Percentiles rank a stretch among this genome's conserved stretches.
Evolutionary conservation across 2,888 invertebrate species (phyloP).

Genomic region (Conchocele bisecta): DNA sequence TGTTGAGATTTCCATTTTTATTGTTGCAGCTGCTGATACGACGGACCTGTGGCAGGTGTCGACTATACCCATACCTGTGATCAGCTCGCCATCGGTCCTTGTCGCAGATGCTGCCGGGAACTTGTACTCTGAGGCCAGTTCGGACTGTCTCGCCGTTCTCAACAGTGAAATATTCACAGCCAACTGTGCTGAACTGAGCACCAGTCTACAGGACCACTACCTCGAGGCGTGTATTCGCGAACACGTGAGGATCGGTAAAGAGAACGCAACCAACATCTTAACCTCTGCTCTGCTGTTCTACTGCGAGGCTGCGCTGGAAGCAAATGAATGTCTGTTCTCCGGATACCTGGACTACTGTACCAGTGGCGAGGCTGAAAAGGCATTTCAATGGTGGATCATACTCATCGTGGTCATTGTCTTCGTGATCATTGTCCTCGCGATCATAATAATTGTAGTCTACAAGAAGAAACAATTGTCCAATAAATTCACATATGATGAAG

Average conservation of each 20-base stretch:
- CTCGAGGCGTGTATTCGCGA: slow-evolving; percentile 67
- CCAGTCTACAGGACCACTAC: slow-evolving; percentile 55
- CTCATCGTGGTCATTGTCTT: slow-evolving; percentile 16
- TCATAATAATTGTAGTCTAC: neutral
- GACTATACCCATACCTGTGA: slow-evolving; percentile 51
- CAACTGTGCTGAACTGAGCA: slow-evolving; percentile 45
- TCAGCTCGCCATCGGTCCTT: slow-evolving; percentile 28
- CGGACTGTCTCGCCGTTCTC: slow-evolving; percentile 39
- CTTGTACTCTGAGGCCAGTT: slow-evolving; percentile 29
- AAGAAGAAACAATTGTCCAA: slow-evolving; percentile 28
- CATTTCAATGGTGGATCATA: slow-evolving; percentile 21
- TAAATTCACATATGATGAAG: neutral
- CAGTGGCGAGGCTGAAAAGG: neutral
- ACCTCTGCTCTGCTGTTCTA: slow-evolving; percentile 56
- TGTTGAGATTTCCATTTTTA: no score
- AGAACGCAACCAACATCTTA: slow-evolving; percentile 40
- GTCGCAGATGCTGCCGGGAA: slow-evolving; percentile 15
- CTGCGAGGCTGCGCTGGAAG: slow-evolving; percentile 61
- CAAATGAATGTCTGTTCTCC: slow-evolving; percentile 61
- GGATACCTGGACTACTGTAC: slow-evolving; percentile 67
- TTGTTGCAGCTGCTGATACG: neutral
- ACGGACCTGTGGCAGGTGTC: slow-evolving; percentile 50
- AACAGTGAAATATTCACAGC: slow-evolving; percentile 39
- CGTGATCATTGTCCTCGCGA: slow-evolving; percentile 11
- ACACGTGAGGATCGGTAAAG: slow-evolving; percentile 41